These are phyloP conservation scores for Umimayanthus kanabou DNA, from an alignment of 92 coral and sea anemone genomes.

Conservation along the genomic window DNA sequence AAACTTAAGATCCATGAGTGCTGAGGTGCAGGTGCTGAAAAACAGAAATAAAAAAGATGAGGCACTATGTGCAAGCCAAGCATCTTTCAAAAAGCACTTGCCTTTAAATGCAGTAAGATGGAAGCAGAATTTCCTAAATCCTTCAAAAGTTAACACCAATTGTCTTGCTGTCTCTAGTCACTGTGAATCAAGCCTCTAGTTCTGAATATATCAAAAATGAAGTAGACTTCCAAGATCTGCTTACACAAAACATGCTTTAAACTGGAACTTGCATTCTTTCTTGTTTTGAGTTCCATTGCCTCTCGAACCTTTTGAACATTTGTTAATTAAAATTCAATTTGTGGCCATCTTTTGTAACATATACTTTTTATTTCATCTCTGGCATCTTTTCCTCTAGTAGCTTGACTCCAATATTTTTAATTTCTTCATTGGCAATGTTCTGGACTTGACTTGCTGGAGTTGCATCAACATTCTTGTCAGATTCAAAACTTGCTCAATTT, in stretches of 20 bases:
- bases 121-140: neutral
- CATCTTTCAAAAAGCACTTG: neutral
- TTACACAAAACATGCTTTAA: neutral
- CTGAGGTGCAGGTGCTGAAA: neutral
- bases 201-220: neutral
- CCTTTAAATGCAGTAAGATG: neutral
- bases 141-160: conserved; percentile 6
- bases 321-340: too few species aligned
- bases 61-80: neutral
- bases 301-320: too few species aligned
- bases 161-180: conserved; percentile 12
- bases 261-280: neutral
- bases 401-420: neutral
- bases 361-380: neutral
- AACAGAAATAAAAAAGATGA: neutral
- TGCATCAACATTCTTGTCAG: too few species aligned
- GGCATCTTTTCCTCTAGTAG: neutral
- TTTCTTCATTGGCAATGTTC: too few species aligned
- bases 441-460: too few species aligned
- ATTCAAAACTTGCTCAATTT: too few species aligned
- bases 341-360: neutral
- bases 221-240: neutral
- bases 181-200: neutral
- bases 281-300: neutral
- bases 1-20: neutral